These are phyloP conservation scores for Montipora foliosa DNA, from an alignment of 64 coral and sea anemone genomes.

Conservation along the genomic window DNA sequence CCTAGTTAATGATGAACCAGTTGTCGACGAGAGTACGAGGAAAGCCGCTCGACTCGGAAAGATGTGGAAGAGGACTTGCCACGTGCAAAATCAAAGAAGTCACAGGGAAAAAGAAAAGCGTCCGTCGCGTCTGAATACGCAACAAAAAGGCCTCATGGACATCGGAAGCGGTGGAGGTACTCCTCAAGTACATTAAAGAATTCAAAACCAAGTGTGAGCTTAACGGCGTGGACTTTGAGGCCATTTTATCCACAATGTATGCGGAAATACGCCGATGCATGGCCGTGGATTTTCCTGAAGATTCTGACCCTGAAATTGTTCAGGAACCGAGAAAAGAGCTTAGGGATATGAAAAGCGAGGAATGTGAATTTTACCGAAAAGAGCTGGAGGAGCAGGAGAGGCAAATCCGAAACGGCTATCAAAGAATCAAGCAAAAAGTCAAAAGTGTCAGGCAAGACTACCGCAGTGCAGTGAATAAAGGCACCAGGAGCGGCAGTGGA, in stretches of 20 bases:
- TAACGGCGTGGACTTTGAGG: conserved; percentile 25
- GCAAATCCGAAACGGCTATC: not conserved
- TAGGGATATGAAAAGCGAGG: conserved; percentile 2
- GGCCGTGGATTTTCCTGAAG: not conserved
- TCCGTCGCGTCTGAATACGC: no score
- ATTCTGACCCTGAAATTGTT: conserved; percentile 33
- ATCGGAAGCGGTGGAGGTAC: not conserved
- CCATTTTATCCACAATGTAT: conserved; percentile 26
- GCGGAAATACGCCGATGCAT: not conserved
- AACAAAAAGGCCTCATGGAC: not conserved
- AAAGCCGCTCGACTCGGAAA: no score
- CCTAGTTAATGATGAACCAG: no score
- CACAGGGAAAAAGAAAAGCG: no score
- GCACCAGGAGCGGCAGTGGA: not conserved
- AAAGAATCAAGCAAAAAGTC: not conserved
- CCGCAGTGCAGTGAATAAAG: not conserved
- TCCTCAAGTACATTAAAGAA: conserved; percentile 19
- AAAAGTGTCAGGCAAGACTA: not conserved
- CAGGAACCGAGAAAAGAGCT: not conserved
- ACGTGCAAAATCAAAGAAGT: no score
- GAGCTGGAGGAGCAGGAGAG: not conserved
- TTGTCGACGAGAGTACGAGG: no score
- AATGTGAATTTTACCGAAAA: conserved; percentile 11
- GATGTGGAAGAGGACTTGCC: no score
- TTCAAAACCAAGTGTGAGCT: conserved; percentile 27